Conservation (phyloP, 2,888 invertebrate genomes). For the Thumatha senex region DNA sequence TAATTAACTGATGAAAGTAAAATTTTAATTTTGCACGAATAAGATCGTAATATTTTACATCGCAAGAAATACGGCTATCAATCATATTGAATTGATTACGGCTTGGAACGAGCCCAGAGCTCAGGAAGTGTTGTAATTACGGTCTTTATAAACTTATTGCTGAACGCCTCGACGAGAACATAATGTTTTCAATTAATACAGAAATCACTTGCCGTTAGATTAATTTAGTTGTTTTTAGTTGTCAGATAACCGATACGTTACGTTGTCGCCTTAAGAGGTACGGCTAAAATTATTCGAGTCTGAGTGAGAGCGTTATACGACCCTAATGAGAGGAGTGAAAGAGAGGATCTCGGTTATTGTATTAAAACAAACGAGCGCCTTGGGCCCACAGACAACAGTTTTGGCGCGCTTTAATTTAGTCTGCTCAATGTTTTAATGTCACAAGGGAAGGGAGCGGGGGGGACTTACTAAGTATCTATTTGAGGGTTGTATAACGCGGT, state of each 20-base stretch:
- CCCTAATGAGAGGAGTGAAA: slow-evolving; percentile 60
- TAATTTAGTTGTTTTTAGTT: slow-evolving; percentile 41
- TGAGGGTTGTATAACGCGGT: slow-evolving; percentile 73
- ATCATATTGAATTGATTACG: slow-evolving; percentile 11
- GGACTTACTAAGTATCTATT: slow-evolving; percentile 77
- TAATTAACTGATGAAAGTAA: slow-evolving; percentile 23
- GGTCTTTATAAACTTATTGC: slow-evolving; percentile 23
- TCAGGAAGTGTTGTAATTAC: slow-evolving; percentile 32
- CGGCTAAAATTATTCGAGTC: slow-evolving; percentile 60
- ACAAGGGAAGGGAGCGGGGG: slow-evolving; percentile 50
- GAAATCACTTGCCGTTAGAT: slow-evolving; percentile 44
- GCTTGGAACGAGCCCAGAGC: slow-evolving; percentile 4
- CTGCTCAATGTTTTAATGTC: slow-evolving; percentile 80
- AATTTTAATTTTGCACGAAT: slow-evolving; percentile 1
- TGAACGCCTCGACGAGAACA: slow-evolving; percentile 22
- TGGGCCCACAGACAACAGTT: slow-evolving; percentile 79
- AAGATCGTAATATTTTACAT: not conserved
- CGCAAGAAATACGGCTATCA: slow-evolving; percentile 5
- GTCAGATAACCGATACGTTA: slow-evolving; percentile 54
- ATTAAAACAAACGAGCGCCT: slow-evolving; percentile 83
- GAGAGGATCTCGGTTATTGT: slow-evolving; percentile 75
- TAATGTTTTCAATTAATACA: slow-evolving; percentile 39
- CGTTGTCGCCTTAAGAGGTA: slow-evolving; percentile 73
- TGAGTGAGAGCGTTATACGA: slow-evolving; percentile 50
- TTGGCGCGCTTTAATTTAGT: slow-evolving; percentile 83